phyloP scores from a whole-genome alignment of 2,113 vertebrate species.

The Onychostruthus taczanowskii region DNA sequence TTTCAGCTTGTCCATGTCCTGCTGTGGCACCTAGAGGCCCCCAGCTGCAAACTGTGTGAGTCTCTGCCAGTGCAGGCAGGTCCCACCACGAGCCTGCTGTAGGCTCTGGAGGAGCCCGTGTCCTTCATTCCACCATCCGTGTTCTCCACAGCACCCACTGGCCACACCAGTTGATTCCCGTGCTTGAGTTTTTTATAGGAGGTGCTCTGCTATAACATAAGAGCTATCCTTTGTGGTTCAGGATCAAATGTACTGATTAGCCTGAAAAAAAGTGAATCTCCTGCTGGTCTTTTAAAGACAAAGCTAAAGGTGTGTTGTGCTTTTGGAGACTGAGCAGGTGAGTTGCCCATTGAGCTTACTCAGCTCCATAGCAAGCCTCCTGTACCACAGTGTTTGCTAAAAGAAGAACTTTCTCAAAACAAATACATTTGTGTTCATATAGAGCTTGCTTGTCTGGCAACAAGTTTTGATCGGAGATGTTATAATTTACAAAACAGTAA shows the following conservation, averaged over 20 bases:
- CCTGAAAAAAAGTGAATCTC: neutral
- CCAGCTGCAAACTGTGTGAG: neutral
- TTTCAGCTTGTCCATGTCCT: neutral
- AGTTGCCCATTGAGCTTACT: neutral
- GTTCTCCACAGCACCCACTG: neutral
- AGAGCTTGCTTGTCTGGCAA: neutral
- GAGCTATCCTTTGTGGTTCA: neutral
- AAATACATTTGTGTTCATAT: neutral
- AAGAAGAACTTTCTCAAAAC: neutral
- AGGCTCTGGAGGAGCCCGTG: neutral
- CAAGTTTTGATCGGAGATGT: neutral
- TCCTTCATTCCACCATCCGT: fast-evolving
- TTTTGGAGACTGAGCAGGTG: neutral
- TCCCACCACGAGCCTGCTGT: neutral
- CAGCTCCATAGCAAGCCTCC: neutral
- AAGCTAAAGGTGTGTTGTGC: neutral
- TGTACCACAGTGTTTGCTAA: neutral
- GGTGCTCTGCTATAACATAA: neutral
- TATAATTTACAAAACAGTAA: neutral
- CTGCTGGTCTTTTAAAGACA: neutral
- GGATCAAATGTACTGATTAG: neutral
- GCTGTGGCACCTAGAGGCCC: neutral
- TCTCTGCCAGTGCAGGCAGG: neutral
- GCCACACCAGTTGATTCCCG: neutral
- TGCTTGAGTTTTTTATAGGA: neutral